Base-by-base conservation (phyloP, 2,888 invertebrate species). In the Cabera pusaria region DNA sequence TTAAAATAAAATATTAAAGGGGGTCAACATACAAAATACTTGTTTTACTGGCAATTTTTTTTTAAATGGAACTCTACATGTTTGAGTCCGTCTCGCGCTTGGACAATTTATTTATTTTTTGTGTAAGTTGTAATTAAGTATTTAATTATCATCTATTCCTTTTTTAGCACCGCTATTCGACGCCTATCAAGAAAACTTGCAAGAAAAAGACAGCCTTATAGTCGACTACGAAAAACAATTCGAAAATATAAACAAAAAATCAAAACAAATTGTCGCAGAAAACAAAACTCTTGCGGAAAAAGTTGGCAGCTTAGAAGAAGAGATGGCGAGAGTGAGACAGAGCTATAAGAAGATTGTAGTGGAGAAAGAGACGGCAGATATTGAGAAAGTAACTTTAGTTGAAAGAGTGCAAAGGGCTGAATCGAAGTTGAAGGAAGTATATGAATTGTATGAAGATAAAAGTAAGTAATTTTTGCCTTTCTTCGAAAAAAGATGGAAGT, bases 151-250 rank as follows among this genome's bases (percentile, higher is more conserved):
- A n/a, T 32, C 22, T 18, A 14, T 7, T 7, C 1, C 2, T 6
- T 18, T 86, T 44, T 23, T 87, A 74, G 91, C 90, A 0, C 96
- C 96, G 0, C 80, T 96, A 2, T 85, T 96, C 47, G 93, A 94
- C 62, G 94, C 95, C 0, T 96, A 95, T 59, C 93, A 95, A 71
- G 95, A 95, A 63, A 93, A 93, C 45, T 72, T 96, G 0, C 90
- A 88, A 53, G 96, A 96, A 56, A 96, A 96, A 64, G 93, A 94
- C 38, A 91, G 91, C 20, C 88, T 96, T 0, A 92, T 96, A 26
- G 64, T 86, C 7, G 92, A 92, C 52, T 95, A 95, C 49, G 93
- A 93, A 55, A 88, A 88, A 19, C 94, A 95, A 65, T 91, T 96
- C 44, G 92, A 93, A 45, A 83, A 85, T 7, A 93, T 95, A 32